A percentile compares a stretch with the other conserved stretches of the same genome.
Conservation (phyloP, 1,140 invertebrate genomes). For the Bombus superbus region DNA sequence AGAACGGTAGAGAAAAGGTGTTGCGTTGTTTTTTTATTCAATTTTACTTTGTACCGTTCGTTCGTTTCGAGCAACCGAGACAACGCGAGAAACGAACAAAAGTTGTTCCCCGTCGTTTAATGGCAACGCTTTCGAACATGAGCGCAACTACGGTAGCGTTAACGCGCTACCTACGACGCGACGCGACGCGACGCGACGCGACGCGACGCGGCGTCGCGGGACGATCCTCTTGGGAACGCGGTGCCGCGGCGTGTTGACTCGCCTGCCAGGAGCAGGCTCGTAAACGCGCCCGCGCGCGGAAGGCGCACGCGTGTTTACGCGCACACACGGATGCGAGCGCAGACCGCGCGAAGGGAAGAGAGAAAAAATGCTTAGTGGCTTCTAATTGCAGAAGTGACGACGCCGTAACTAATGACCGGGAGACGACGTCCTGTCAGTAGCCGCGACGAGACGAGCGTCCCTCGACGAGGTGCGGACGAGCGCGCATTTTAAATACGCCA, state of each 20-base stretch:
- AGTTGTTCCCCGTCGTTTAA: background rate
- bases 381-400: constrained; percentile 82
- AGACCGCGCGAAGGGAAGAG: background rate
- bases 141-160: background rate
- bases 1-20: no score
- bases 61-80: no score
- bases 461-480: constrained; percentile 70
- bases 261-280: constrained; percentile 1
- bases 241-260: constrained; percentile 10
- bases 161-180: constrained; percentile 8
- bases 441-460: constrained; percentile 65
- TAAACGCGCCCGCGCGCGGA: constrained; percentile 2
- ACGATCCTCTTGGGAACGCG: constrained; percentile 22
- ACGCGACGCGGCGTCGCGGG: background rate
- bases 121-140: background rate
- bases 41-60: no score
- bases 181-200: no score
- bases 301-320: background rate
- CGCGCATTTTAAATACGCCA: constrained; percentile 45
- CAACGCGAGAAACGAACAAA: no score
- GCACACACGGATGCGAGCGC: background rate
- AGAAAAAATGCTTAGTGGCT: constrained; percentile 69
- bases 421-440: constrained; percentile 75
- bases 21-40: no score
- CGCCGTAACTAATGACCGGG: constrained; percentile 80